Evolutionary conservation across 2,888 invertebrate species (phyloP), one percentile per base, ranked within the genome.

Genomic region (Tetramorium bicarinatum): DNA sequence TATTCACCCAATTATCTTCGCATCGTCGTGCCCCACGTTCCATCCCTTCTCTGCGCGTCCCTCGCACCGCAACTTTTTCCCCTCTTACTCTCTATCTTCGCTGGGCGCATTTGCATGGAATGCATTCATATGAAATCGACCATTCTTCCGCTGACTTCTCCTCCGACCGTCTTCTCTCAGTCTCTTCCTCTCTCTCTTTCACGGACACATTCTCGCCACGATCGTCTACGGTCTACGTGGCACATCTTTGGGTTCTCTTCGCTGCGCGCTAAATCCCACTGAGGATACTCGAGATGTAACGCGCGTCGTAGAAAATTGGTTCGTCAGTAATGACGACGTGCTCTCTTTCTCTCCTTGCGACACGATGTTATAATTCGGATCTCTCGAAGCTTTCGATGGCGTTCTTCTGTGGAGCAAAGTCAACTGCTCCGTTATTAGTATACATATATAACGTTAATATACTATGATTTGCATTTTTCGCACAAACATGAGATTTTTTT

Each of bases 111-210:
- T 91, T 90, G 88, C 90, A 91, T 89, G 86, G 89, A 88, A 90
- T 85, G 90, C 90, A 90, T 90, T 90, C 90, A 91, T 91, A 90
- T 89, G 90, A 91, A 90, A 90, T 91, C 90, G 91, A 90, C 89
- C 90, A 90, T 90, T 90, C 91, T 90, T 88, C 86, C 88, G 85
- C 67, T 85, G 85, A 85, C 88, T 86, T 89, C 84, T 87, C 83
- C 76, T 56, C 75, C 64, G 71, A 52, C 47, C 49, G 13, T 21
- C 62, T 18, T 38, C 56, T 75, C 59, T 49, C 52, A 38, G 18
- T 59, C 79, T 9, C 47, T 41, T 13, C 34, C 41, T 54, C 41
- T 59, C 29, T 49, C 66, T 52, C 38, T 44, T 41, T 25, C 21
- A 67, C 38, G 34, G 13, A 3, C 76, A 44, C 52, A 77, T 67